A percentile compares a stretch with the other conserved stretches of the same genome.
Conservation (phyloP, 1,140 invertebrate species). For the Stegodyphus dumicola region DNA sequence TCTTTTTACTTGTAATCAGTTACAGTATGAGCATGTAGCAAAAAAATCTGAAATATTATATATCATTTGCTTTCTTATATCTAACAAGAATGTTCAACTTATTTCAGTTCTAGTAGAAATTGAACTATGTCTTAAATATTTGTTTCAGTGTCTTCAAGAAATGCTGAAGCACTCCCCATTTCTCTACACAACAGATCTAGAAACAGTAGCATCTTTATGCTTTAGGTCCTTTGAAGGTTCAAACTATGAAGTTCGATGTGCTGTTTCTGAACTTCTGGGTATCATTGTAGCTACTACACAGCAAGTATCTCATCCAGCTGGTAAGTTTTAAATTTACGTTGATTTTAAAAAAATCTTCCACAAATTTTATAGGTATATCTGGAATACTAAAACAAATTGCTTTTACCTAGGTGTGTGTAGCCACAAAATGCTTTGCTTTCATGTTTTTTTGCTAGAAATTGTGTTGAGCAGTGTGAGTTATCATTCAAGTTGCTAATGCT, state of each 20-base stretch:
- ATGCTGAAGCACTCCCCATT: slow-evolving; percentile 90
- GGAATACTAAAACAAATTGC: slow-evolving; percentile 68
- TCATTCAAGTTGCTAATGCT: too few relatives aligned
- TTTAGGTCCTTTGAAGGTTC: slow-evolving; percentile 93
- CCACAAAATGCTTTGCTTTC: too few relatives aligned
- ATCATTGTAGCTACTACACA: slow-evolving; percentile 83
- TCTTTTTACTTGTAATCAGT: neutral
- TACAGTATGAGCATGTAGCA: neutral
- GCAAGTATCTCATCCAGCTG: slow-evolving; percentile 64
- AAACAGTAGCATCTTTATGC: slow-evolving; percentile 88
- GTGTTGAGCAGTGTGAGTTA: too few relatives aligned
- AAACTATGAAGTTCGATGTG: slow-evolving; percentile 93
- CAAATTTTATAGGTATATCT: slow-evolving; percentile 92
- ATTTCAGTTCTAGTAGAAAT: too few relatives aligned
- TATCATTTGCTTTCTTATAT: too few relatives aligned
- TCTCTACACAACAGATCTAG: slow-evolving; percentile 88
- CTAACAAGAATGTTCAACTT: too few relatives aligned
- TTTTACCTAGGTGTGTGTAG: too few relatives aligned
- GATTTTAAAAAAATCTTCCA: slow-evolving; percentile 67
- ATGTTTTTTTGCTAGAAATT: too few relatives aligned
- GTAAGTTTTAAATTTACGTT: slow-evolving; percentile 27
- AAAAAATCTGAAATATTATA: too few relatives aligned
- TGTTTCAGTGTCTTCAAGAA: slow-evolving; percentile 81
- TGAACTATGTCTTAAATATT: too few relatives aligned
- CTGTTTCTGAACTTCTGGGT: slow-evolving; percentile 91